Base-by-base conservation (phyloP, 2,888 invertebrate species). In the Synanthedon andrenaeformis region DNA sequence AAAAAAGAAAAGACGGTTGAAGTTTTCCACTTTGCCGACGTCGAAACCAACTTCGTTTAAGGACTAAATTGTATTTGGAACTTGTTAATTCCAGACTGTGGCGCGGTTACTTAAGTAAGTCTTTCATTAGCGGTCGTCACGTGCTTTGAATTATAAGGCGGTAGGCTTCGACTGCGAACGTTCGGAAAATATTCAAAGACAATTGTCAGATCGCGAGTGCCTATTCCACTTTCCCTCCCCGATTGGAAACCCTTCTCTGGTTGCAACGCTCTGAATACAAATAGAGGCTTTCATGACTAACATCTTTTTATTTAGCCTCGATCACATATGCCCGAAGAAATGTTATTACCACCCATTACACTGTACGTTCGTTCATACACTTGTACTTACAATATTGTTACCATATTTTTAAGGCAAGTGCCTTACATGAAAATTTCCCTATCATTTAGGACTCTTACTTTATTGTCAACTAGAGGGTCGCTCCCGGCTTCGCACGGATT, bases 61-160 rank as follows among this genome's bases (percentile, higher is more conserved):
- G 73, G 72, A 72, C 76, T 72, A 80, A 83, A 84, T 86, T 84
- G 78, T 85, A 83, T 87, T 84, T 77, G 62, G 67, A 84, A 85
- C 73, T 86, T 86, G 82, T 80, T 83, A 85, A 85, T 83, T 83
- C 81, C 65, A 72, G 78, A 76, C 80, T 78, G 68, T 69, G 63
- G 74, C 74, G 72, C 74, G 72, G 77, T 80, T 77, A 76, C 78
- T 83, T 83, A 82, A 84, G 79, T 76, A 75, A 82, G 84, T 78
- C 82, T 83, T 84, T 86, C 85, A 84, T 86, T 87, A 86, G 83
- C 76, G 77, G 70, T 72, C 70, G 69, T 73, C 81, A 76, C 86
- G 85, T 83, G 86, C 73, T 66, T 57, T 62, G 85, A 84, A 86
- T 86, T 72, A 71, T 73, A 79, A 80, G 65, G 61, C 60, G 53